A percentile compares a stretch with the other conserved stretches of the same genome.
Conservation (phyloP, 2,797 vertebrate genomes). For the Pseudocheirus occidentalis region DNA sequence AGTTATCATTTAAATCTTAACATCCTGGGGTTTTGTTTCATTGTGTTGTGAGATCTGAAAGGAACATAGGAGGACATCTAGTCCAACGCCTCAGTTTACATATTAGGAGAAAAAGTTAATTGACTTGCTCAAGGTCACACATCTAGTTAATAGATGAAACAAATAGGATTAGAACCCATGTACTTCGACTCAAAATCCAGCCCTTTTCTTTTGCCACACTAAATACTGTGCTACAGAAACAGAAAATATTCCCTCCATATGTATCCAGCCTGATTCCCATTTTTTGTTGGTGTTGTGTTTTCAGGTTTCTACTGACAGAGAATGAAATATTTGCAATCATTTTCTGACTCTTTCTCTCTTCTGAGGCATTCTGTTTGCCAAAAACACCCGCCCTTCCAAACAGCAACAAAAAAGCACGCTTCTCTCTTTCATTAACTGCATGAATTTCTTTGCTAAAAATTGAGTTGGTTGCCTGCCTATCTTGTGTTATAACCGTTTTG, state of each 20-base stretch:
- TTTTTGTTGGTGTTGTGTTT: conserved; percentile 30
- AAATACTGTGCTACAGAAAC: conserved; percentile 49
- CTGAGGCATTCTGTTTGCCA: conserved; percentile 10
- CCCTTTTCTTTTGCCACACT: neutral
- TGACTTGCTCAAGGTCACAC: neutral
- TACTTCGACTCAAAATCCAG: neutral
- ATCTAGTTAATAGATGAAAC: neutral
- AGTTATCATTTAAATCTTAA: conserved; percentile 55
- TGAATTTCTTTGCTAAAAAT: conserved; percentile 51
- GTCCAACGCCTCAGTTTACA: neutral
- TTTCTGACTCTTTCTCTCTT: conserved; percentile 53
- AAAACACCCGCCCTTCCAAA: conserved; percentile 33
- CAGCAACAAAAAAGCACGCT: conserved; percentile 26
- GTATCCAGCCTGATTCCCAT: conserved; percentile 24
- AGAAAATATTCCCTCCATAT: conserved; percentile 41
- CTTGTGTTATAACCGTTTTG: conserved; percentile 53
- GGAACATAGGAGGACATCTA: neutral
- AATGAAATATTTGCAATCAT: conserved; percentile 23
- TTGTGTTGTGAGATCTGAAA: neutral
- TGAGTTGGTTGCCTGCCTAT: conserved; percentile 51
- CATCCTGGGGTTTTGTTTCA: conserved; percentile 40
- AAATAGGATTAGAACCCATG: neutral
- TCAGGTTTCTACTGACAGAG: conserved; percentile 5
- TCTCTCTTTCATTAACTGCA: conserved; percentile 62
- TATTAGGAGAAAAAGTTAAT: neutral